Evolutionary conservation across 2,888 invertebrate genomes (phyloP).

Genomic region (Slavum lentiscoides): DNA sequence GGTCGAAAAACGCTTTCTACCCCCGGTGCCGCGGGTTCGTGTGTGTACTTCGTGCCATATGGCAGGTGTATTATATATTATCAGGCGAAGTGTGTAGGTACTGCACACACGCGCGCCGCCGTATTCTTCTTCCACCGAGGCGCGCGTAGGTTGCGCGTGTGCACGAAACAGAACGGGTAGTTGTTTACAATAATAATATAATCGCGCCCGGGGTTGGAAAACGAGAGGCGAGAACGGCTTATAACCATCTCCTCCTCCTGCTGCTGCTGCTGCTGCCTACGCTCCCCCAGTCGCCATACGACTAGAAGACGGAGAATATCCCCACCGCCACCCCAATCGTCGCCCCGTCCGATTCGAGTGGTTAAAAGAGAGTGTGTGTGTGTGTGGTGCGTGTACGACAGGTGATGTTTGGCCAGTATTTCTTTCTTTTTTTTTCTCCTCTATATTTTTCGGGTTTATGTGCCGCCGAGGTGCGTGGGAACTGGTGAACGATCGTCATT

Average conservation of each 20-base stretch:
- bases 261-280: neutral
- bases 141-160: neutral
- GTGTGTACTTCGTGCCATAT: conserved; percentile 32
- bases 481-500: conserved; percentile 51
- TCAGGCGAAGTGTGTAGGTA: too few species aligned
- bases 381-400: conserved; percentile 7
- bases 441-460: neutral
- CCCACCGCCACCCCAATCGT: too few species aligned
- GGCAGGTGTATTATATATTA: conserved; percentile 8
- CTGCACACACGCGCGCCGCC: too few species aligned
- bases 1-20: too few species aligned
- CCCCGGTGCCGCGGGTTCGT: neutral
- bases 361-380: conserved; percentile 28
- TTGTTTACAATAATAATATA: conserved; percentile 39
- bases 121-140: too few species aligned
- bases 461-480: conserved; percentile 51
- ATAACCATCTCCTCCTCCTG: neutral
- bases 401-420: conserved; percentile 52
- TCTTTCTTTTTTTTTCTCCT: conserved; percentile 18
- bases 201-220: conserved; percentile 31
- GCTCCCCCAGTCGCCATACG: neutral
- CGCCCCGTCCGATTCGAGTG: conserved; percentile 36
- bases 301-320: too few species aligned
- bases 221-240: conserved; percentile 52
- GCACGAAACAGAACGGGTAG: neutral